Evolutionary conservation across 2,888 invertebrate genomes (phyloP), one percentile per base, ranked within the genome.

Genomic region (Xestia rhomboidea): DNA sequence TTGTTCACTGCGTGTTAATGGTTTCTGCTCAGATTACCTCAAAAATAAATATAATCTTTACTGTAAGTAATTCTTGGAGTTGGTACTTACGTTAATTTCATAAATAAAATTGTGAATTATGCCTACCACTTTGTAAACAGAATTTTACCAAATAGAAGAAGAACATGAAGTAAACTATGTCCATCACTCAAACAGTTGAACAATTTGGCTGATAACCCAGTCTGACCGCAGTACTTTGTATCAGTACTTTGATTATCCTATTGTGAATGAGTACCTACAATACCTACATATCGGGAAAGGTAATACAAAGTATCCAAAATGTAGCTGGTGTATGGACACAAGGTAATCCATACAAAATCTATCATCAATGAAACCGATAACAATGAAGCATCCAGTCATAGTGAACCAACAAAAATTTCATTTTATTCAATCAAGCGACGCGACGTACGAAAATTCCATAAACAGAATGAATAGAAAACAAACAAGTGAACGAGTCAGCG

Each of bases 401-500:
- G 27, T 69, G 62, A 80, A 68, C 62, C 30, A 71, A 74, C 70
- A 76, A 71, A 87, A 88, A 75, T 68, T 85, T 84, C 77, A 88
- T 88, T 88, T 85, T 77, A 85, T 90, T 88, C 87, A 90, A 90
- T 90, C 87, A 89, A 83, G 84, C 83, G 83, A 82, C 85, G 84
- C 83, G 83, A 82, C 85, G 83, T 69, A 77, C 70, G 71, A 83
- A 87, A 86, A 84, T 87, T 90, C 88, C 85, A 88, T 89, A 89
- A 90, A 90, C 88, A 90, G 89, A 91, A 90, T 92, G 91, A 92
- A 92, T 91, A 89, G 90, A 90, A 92, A 90, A 92, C 92, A 92
- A 93, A 93, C 89, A 91, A 88, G 85, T 78, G 86, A 88, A 85
- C 84, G 84, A 92, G 90, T 93, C 93, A 93, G 93, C 92, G 83